Percentiles rank a stretch among this genome's conserved stretches.
phyloP scores from a whole-genome alignment of 2,113 vertebrate species.

The Microtus pennsylvanicus region DNA sequence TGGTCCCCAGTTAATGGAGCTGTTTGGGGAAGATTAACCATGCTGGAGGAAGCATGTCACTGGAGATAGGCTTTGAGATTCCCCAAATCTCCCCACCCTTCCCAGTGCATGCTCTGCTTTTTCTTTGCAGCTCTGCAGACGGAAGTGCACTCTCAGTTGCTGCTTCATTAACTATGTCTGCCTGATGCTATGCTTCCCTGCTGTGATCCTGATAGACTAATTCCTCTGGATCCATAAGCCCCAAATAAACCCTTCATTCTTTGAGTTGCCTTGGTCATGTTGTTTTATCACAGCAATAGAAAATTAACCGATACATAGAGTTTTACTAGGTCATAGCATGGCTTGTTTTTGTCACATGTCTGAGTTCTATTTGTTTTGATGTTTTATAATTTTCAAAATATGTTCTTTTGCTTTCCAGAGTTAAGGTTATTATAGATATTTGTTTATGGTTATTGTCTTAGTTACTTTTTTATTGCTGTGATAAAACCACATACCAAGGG shows the following conservation, averaged over 20 bases:
- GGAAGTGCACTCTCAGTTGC: background rate
- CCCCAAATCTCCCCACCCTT: background rate
- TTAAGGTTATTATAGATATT: background rate
- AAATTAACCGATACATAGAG: background rate
- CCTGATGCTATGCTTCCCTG: background rate
- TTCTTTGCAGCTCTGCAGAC: background rate
- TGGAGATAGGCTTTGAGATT: background rate
- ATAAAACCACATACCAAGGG: background rate
- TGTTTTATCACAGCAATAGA: background rate
- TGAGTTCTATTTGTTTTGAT: constrained; percentile 32
- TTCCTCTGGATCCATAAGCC: background rate
- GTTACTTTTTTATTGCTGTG: background rate
- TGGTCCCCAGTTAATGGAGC: background rate
- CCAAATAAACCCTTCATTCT: background rate
- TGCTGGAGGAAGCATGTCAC: background rate
- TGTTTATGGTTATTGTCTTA: background rate
- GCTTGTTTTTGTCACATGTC: background rate
- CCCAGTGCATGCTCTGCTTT: background rate
- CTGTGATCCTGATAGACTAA: background rate
- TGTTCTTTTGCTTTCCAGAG: constrained; percentile 35
- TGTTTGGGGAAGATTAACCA: background rate
- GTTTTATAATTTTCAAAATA: constrained; percentile 28
- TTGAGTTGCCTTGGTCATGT: background rate
- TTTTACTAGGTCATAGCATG: background rate
- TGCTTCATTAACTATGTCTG: background rate